These are phyloP conservation scores for Mactra quadrangularis DNA, from an alignment of 1,140 invertebrate genomes.

Conservation along the genomic window DNA sequence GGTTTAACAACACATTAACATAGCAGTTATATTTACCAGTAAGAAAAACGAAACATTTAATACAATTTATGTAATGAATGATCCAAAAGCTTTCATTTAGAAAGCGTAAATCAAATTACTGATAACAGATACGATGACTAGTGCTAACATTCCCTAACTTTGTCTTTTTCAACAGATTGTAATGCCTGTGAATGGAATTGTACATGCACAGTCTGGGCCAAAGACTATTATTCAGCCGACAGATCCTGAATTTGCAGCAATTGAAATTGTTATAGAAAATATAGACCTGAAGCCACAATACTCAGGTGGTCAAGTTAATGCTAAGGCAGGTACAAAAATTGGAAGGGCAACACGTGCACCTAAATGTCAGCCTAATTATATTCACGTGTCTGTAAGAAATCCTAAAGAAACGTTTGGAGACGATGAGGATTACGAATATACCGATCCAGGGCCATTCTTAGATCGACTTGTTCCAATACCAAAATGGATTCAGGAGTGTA, in stretches of 20 bases:
- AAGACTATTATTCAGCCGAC: constrained; percentile 4
- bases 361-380: constrained; percentile 9
- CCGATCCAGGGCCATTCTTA: constrained; percentile 36
- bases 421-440: constrained; percentile 48
- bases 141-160: too few species aligned
- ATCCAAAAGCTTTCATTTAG: too few species aligned
- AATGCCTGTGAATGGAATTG: constrained; percentile 47
- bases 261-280: constrained; percentile 47
- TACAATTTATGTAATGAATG: too few species aligned
- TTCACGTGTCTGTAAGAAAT: constrained; percentile 31
- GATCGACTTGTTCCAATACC: constrained; percentile 23
- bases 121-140: too few species aligned
- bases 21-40: too few species aligned
- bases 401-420: not conserved
- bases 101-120: too few species aligned
- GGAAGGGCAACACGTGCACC: constrained; percentile 2
- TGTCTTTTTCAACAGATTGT: too few species aligned
- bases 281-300: not conserved
- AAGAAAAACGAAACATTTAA: too few species aligned
- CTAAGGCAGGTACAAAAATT: constrained; percentile 23
- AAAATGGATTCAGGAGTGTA: constrained; percentile 53
- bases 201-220: not conserved
- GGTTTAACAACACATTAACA: too few species aligned
- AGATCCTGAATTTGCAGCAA: constrained; percentile 16
- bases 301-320: not conserved